phyloP scores from a whole-genome alignment of 1,140 invertebrate species.

The Drosophila seguyi region DNA sequence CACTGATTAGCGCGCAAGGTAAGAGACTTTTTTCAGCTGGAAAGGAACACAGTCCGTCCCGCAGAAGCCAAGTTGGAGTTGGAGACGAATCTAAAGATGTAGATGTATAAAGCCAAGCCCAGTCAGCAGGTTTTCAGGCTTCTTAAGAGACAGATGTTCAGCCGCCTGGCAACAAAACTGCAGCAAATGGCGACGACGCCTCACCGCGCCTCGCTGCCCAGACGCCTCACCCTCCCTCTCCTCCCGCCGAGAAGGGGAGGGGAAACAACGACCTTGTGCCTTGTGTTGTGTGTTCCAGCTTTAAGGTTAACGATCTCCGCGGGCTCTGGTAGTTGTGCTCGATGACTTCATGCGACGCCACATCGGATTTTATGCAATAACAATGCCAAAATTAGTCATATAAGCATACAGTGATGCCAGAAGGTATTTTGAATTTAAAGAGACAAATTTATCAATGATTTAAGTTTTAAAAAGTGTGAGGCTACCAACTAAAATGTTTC shows the following conservation, averaged over 20 bases:
- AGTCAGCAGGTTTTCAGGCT: constrained; percentile 34
- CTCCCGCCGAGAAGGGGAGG: constrained; percentile 2
- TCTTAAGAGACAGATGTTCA: constrained; percentile 59
- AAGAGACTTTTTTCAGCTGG: constrained; percentile 47
- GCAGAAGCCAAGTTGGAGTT: constrained; percentile 8
- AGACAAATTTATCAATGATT: background rate
- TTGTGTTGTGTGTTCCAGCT: constrained; percentile 58
- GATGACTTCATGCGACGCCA: constrained; percentile 76
- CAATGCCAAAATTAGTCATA: constrained; percentile 75
- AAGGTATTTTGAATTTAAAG: background rate
- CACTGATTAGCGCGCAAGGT: constrained; percentile 90
- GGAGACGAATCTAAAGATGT: constrained; percentile 22
- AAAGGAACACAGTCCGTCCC: constrained; percentile 10
- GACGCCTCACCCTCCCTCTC: constrained; percentile 6
- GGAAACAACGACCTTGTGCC: constrained; percentile 78
- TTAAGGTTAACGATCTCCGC: constrained; percentile 85
- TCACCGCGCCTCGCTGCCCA: constrained; percentile 14
- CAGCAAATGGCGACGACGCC: constrained; percentile 43
- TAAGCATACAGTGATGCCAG: constrained; percentile 25
- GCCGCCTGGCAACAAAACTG: constrained; percentile 47
- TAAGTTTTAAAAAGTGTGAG: background rate
- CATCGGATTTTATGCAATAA: constrained; percentile 69
- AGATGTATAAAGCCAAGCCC: constrained; percentile 68
- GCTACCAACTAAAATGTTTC: background rate
- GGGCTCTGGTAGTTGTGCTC: constrained; percentile 49